A percentile compares a stretch with the other conserved stretches of the same genome.
phyloP scores from a whole-genome alignment of 2,113 vertebrate genomes.

The Zingel zingel region DNA sequence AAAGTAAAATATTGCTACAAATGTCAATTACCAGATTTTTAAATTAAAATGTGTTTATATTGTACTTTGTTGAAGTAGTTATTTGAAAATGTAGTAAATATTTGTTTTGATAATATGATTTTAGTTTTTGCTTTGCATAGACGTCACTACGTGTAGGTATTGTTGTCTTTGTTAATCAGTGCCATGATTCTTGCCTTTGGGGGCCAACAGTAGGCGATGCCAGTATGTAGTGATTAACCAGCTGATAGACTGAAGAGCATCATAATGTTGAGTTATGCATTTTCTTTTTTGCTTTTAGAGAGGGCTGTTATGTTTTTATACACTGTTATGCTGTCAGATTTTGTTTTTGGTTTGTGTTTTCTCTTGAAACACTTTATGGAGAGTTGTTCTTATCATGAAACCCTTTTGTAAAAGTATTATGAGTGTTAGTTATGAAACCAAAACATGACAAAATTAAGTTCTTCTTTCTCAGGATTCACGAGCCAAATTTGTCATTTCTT shows the following conservation, averaged over 20 bases:
- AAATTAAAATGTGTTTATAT: slow-evolving; percentile 54
- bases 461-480: neutral
- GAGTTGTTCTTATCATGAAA: neutral
- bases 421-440: neutral
- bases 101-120: slow-evolving; percentile 27
- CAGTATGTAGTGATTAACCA: neutral
- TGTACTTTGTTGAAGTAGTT: slow-evolving; percentile 53
- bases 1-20: slow-evolving; percentile 16
- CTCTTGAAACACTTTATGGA: neutral
- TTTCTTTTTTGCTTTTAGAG: neutral
- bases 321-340: neutral
- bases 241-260: neutral
- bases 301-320: neutral
- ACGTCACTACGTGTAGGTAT: neutral
- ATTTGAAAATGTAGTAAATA: slow-evolving; percentile 37
- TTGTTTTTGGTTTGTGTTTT: neutral
- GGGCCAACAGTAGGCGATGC: neutral
- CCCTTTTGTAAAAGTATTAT: neutral
- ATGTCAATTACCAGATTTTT: slow-evolving; percentile 33
- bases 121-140: slow-evolving; percentile 7
- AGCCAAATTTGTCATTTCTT: neutral
- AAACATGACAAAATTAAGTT: neutral
- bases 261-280: neutral
- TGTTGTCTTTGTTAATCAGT: neutral
- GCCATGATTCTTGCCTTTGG: neutral